These are phyloP conservation scores for Arrhopalites spinosus DNA, from an alignment of 2,888 invertebrate species.

Conservation along the genomic window DNA sequence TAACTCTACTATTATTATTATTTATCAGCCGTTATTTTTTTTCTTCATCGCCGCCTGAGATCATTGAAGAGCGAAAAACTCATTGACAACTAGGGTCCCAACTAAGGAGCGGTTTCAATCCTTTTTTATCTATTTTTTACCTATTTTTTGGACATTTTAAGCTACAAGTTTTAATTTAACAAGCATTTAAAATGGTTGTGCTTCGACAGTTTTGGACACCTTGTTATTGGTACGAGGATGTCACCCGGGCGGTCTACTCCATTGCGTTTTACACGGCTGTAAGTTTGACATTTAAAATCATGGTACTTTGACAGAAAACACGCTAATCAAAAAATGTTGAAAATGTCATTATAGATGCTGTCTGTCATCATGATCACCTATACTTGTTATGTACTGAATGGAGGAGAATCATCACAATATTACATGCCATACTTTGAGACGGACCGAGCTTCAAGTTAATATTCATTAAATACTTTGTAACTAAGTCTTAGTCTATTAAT, in stretches of 20 bases:
- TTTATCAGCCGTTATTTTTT: background rate
- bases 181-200: constrained; percentile 67
- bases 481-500: too few relatives aligned
- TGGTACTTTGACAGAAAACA: background rate
- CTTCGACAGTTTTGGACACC: constrained; percentile 85
- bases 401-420: constrained; percentile 87
- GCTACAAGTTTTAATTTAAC: too few relatives aligned
- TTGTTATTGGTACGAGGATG: constrained; percentile 79
- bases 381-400: constrained; percentile 75
- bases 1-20: background rate
- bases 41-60: too few relatives aligned
- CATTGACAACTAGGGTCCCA: too few relatives aligned
- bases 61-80: too few relatives aligned
- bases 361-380: constrained; percentile 75
- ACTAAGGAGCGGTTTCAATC: too few relatives aligned
- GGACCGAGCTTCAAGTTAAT: constrained; percentile 72
- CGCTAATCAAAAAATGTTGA: background rate
- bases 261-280: constrained; percentile 78
- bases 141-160: too few relatives aligned
- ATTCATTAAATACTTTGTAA: background rate
- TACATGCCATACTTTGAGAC: constrained; percentile 89
- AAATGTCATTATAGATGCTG: constrained; percentile 64
- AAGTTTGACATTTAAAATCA: constrained; percentile 53
- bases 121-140: too few relatives aligned
- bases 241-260: constrained; percentile 76